Evolutionary conservation across 2,113 vertebrate species (phyloP), one percentile per base, ranked within the genome.

Genomic region (Eulemur macaco): DNA sequence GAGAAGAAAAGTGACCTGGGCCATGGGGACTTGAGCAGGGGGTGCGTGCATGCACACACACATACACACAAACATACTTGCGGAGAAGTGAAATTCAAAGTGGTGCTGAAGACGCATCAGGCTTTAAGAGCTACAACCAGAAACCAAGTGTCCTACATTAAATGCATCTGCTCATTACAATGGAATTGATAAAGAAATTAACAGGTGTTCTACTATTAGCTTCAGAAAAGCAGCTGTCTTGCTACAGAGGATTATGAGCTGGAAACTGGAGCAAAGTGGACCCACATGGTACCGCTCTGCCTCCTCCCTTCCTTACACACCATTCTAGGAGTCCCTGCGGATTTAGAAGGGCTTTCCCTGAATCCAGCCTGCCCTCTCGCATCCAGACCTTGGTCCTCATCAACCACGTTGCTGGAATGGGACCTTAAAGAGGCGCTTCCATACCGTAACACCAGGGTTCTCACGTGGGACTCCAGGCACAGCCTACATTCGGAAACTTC

Each of bases 31-130:
- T n/a, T 83, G 74, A 69, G 63, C 0, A 66, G 34, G 54, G 39
- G 42, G 37, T 34, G 10, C 0, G 5, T 0, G 0, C 34, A 12
- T 0, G 2, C 12, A 4, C 20, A 14, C 1, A 5, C 47, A 10
- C 20, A 34, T 8, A 39, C 11, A 13, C 21, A 52, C 11, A 29
- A 15, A 12, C 21, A 37, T 17, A 39, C 1, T 18, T 4, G 15
- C n/a, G 42, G 12, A 73, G 23, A 45, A 8, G 3, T 13, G 21
- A 69, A 52, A 85, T 89, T 80, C 58, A 89, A 78, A 82, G 74
- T 58, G 52, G 34, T 14, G 1, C 52, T 25, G 78, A 89, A 50
- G 47, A 21, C 5, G 29, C 3, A 37, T 50, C 42, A 39, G 64
- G 13, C 76, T 74, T 42, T 71, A 25, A 42, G 66, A 93, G 42